These are phyloP conservation scores for Pangasius mekongensis DNA, from an alignment of 2,797 vertebrate species.

Conservation along the genomic window DNA sequence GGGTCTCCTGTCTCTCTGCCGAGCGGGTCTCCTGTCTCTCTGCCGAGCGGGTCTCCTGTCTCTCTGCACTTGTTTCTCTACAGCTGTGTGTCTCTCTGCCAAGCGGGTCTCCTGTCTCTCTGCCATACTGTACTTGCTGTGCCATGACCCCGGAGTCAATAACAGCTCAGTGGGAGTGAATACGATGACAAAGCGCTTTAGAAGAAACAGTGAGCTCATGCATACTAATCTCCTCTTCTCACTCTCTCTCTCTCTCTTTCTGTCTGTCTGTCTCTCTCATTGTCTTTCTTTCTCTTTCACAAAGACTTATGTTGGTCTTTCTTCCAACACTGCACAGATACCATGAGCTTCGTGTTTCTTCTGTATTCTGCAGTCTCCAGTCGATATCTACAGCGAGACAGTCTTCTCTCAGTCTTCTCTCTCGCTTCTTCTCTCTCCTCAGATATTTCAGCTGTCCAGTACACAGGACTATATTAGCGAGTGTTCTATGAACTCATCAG, in stretches of 20 bases:
- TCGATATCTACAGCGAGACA: background rate
- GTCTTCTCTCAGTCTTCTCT: background rate
- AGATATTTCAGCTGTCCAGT: background rate
- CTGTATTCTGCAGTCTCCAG: background rate
- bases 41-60: background rate
- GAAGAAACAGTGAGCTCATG: slow-evolving; percentile 25
- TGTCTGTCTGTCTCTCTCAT: background rate
- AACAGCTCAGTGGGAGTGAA: slow-evolving; percentile 45
- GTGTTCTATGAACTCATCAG: background rate
- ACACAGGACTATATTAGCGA: background rate
- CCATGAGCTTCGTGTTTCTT: background rate
- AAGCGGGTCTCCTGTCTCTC: background rate
- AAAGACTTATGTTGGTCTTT: background rate
- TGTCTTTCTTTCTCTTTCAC: background rate
- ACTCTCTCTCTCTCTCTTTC: background rate
- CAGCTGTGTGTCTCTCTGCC: too few species aligned
- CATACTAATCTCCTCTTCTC: slow-evolving; percentile 33
- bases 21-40: background rate
- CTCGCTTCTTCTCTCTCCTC: background rate
- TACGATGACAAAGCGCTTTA: slow-evolving; percentile 55
- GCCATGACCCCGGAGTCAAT: slow-evolving; percentile 51
- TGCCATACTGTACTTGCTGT: slow-evolving; percentile 40
- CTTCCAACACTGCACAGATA: background rate
- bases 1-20: background rate
- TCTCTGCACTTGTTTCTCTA: too few species aligned